Conservation (phyloP, 2,888 invertebrate species). For the Dicyrtomina minuta region DNA sequence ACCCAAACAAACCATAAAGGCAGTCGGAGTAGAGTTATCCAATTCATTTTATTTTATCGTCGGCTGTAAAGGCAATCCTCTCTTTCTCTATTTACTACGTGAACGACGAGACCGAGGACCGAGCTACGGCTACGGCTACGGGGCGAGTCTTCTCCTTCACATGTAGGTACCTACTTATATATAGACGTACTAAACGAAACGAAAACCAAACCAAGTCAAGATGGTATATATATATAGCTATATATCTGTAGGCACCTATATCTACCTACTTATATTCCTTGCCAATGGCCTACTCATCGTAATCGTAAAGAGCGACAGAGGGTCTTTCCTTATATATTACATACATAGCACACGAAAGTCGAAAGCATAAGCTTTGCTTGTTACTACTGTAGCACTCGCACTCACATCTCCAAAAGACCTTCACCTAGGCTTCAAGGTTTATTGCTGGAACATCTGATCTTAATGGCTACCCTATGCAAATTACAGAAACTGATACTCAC, state of each 20-base stretch:
- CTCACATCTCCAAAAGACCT: constrained; percentile 28
- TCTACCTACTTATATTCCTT: too few relatives aligned
- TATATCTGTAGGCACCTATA: too few relatives aligned
- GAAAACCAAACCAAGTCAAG: too few relatives aligned
- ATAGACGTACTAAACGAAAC: neutral
- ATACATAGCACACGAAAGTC: neutral
- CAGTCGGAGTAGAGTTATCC: constrained; percentile 34
- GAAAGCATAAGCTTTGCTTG: neutral
- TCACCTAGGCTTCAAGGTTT: constrained; percentile 39
- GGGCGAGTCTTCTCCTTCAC: too few relatives aligned
- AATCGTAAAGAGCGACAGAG: neutral
- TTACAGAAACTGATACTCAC: constrained; percentile 20
- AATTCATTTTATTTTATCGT: constrained; percentile 40
- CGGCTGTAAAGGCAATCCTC: constrained; percentile 27
- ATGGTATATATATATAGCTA: too few relatives aligned
- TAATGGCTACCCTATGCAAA: constrained; percentile 42
- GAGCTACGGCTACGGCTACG: too few relatives aligned
- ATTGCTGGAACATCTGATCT: constrained; percentile 45
- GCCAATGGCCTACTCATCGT: neutral
- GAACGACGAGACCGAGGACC: too few relatives aligned
- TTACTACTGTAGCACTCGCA: neutral
- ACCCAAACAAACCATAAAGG: constrained; percentile 44
- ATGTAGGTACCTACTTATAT: too few relatives aligned
- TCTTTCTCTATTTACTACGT: constrained; percentile 3
- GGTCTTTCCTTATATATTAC: neutral